These are phyloP conservation scores for Periophthalmus magnuspinnatus DNA, from an alignment of 2,797 vertebrate genomes.

Conservation along the genomic window DNA sequence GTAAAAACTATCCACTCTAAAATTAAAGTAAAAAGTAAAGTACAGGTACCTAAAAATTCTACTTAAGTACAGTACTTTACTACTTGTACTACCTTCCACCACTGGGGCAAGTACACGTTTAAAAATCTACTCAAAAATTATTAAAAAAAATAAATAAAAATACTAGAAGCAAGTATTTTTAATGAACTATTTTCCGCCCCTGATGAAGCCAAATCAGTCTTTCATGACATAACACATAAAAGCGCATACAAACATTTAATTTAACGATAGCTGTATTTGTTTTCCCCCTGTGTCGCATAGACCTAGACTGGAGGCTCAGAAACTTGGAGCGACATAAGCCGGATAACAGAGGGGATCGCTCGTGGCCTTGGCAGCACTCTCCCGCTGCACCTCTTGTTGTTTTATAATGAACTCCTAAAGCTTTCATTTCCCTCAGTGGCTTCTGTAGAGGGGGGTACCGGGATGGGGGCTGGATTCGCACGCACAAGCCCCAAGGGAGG, in stretches of 20 bases:
- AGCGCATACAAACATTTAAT: constrained; percentile 55
- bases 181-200: not conserved
- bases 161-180: not conserved
- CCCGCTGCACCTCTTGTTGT: constrained; percentile 75
- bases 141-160: no score
- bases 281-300: constrained; percentile 25
- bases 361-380: constrained; percentile 66
- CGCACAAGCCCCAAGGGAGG: constrained; percentile 76
- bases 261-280: constrained; percentile 37
- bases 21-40: no score
- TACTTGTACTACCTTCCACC: not conserved
- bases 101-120: not conserved
- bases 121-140: not conserved
- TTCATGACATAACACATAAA: not conserved
- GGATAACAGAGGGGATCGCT: constrained; percentile 59
- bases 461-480: constrained; percentile 74
- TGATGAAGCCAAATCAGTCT: constrained; percentile 31
- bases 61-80: not conserved
- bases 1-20: not conserved
- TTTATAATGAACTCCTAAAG: constrained; percentile 84
- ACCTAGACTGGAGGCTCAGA: constrained; percentile 26
- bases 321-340: constrained; percentile 56
- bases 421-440: constrained; percentile 81
- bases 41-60: no score
- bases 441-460: constrained; percentile 52